phyloP scores from a whole-genome alignment of 2,888 invertebrate species.

The Mechanitis messenoides region DNA sequence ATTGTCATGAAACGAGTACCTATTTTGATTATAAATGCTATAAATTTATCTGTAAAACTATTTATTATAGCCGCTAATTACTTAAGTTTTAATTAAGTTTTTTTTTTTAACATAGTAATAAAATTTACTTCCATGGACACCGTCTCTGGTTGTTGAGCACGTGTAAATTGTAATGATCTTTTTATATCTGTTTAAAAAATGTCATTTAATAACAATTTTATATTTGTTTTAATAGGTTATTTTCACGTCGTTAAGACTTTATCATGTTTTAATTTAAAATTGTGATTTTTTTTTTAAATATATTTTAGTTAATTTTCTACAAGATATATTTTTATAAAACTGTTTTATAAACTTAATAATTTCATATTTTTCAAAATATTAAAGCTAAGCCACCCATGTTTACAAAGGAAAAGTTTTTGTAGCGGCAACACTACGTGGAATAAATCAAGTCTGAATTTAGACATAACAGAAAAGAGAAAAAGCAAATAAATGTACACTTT shows the following conservation, averaged over 20 bases:
- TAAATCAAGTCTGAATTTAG: slow-evolving; percentile 40
- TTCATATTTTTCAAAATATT: not conserved
- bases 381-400: slow-evolving; percentile 4
- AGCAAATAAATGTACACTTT: slow-evolving; percentile 53
- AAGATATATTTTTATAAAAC: not conserved
- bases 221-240: too few species aligned
- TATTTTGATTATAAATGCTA: slow-evolving; percentile 11
- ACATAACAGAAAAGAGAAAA: slow-evolving; percentile 45
- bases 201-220: not conserved
- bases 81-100: slow-evolving; percentile 6
- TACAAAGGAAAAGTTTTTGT: slow-evolving; percentile 8
- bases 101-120: not conserved
- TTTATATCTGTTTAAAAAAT: not conserved
- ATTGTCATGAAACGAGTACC: slow-evolving; percentile 6
- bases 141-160: not conserved
- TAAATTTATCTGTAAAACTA: slow-evolving; percentile 7
- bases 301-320: too few species aligned
- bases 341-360: not conserved
- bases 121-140: slow-evolving; percentile 2
- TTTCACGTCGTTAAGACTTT: too few species aligned
- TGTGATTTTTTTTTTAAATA: too few species aligned
- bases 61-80: slow-evolving; percentile 5
- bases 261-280: too few species aligned
- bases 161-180: slow-evolving; percentile 3
- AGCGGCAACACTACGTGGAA: slow-evolving; percentile 18